phyloP scores from a whole-genome alignment of 1,140 invertebrate species.

The Trichonephila inaurata region DNA sequence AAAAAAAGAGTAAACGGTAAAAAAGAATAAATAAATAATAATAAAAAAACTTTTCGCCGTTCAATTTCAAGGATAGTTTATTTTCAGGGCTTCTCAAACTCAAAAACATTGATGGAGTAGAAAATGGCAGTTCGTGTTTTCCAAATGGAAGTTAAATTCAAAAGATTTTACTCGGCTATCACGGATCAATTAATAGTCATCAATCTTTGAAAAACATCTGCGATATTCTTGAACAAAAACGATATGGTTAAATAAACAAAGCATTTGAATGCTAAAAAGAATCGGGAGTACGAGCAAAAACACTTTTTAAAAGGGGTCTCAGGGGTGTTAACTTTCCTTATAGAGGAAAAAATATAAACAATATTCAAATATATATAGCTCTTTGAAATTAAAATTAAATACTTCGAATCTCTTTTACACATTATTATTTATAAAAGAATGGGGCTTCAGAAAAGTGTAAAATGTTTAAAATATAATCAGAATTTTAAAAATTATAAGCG shows the following conservation, averaged over 20 bases:
- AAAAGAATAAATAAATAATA: not conserved
- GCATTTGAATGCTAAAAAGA: too few relatives aligned
- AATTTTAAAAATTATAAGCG: too few relatives aligned
- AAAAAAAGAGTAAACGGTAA: not conserved
- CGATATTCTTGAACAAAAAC: not conserved
- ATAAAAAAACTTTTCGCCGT: not conserved
- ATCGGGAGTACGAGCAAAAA: too few relatives aligned
- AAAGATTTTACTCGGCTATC: not conserved
- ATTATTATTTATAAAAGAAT: too few relatives aligned
- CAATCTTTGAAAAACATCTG: not conserved
- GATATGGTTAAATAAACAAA: not conserved
- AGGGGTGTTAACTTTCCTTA: too few relatives aligned
- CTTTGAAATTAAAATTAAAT: too few relatives aligned
- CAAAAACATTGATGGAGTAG: not conserved
- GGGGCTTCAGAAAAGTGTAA: too few relatives aligned
- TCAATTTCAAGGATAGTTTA: slow-evolving; percentile 47
- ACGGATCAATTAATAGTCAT: not conserved
- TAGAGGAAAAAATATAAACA: too few relatives aligned
- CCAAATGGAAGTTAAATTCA: slow-evolving; percentile 9
- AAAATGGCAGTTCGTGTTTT: slow-evolving; percentile 24
- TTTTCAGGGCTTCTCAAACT: not conserved
- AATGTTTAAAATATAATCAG: too few relatives aligned
- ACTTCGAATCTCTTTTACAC: too few relatives aligned
- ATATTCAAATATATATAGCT: too few relatives aligned
- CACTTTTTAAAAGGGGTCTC: too few relatives aligned